Percentiles rank a stretch among this genome's conserved stretches.
These are phyloP conservation scores for Cettia cetti DNA, from an alignment of 2,113 vertebrate genomes.

Conservation along the genomic window DNA sequence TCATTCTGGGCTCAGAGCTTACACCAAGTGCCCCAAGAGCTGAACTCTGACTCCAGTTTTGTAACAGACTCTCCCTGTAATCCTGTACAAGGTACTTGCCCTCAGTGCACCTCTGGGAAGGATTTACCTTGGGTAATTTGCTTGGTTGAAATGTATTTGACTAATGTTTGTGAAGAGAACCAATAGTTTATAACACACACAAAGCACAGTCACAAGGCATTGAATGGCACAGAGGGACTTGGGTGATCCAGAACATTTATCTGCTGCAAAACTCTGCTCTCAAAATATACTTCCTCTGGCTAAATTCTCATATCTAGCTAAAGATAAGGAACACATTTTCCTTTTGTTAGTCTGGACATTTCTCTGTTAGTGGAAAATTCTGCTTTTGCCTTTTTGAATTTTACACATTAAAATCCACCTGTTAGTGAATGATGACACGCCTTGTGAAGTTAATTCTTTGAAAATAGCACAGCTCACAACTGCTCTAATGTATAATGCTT, in stretches of 20 bases:
- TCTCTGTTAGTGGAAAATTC: background rate
- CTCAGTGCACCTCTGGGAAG: background rate
- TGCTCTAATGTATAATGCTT: background rate
- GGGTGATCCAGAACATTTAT: background rate
- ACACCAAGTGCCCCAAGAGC: background rate
- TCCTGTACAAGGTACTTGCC: background rate
- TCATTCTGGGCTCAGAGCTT: background rate
- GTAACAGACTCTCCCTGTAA: background rate
- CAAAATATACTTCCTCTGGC: background rate
- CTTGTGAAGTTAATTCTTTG: background rate
- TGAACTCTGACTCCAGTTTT: conserved; percentile 19
- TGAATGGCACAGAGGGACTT: background rate
- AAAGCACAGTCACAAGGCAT: background rate
- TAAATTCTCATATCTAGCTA: background rate
- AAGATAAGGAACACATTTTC: background rate
- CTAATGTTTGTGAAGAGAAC: background rate
- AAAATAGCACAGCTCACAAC: background rate
- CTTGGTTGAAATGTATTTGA: background rate
- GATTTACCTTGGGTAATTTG: background rate
- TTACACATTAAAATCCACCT: background rate
- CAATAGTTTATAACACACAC: background rate
- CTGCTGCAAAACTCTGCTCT: background rate
- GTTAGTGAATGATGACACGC: background rate
- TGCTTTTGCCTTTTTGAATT: background rate
- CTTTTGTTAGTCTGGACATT: background rate